Evolutionary conservation across 2,888 invertebrate genomes (phyloP), one percentile per base, ranked within the genome.

Genomic region (Cryptocheilus praepositus): DNA sequence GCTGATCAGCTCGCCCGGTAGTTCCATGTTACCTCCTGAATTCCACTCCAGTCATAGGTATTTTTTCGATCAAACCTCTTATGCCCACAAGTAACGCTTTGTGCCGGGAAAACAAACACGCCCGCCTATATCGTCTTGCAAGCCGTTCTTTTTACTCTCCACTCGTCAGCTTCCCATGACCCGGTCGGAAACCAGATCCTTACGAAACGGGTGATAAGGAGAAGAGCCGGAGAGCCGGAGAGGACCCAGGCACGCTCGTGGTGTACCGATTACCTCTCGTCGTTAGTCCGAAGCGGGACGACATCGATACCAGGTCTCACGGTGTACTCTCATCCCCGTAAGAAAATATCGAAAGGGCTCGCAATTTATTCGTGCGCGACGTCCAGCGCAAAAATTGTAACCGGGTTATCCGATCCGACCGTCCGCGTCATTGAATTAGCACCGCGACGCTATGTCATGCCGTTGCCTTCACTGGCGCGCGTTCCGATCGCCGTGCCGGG

Each of bases 371-470:
- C 7, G 49, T 15, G 18, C 49, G 49, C 21, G 53, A 59, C 21
- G 21, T 44, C 18, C 44, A 45, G 49, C 19, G 59, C 36, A 65
- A 69, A 67, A 63, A 70, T 69, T 55, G 45, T 70, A 64, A 70
- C 59, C 57, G 46, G 28, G 58, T 72, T 55, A 68, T 63, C 60
- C 54, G 67, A 75, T 69, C 70, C 65, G 65, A 65, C 68, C 61
- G 64, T 61, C 60, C 62, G 55, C 43, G 16, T 51, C 72, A 83
- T 83, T 76, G 68, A 77, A 78, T 83, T 79, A 83, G 77, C 71
- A 76, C 79, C 70, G 76, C 77, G 81, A 72, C 74, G 25, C 25
- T 25, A 25, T 25, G 25, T 25, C 25, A 25, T 36, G 36, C 36
- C 8, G 36, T 51, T 61, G 63, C 59, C 58, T 44, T 56, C 56